Evolutionary conservation across 2,888 invertebrate genomes (phyloP), one percentile per base, ranked within the genome.

Genomic region (Gisinianus flammeolus): DNA sequence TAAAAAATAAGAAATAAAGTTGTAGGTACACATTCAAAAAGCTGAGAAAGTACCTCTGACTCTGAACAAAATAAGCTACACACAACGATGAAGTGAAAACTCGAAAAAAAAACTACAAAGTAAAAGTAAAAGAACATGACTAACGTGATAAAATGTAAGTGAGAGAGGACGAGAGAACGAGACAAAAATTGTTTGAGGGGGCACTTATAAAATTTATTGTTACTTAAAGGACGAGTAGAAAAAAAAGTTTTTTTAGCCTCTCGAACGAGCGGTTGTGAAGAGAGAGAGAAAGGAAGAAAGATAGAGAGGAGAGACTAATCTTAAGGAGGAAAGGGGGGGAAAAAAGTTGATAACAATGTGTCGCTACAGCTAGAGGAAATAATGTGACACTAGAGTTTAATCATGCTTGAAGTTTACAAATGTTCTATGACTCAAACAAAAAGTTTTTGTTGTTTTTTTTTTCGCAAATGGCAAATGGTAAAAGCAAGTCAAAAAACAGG

Each of bases 161-260:
- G 35, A 24, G 35, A 68, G 68, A 68, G 35, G n/a, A n/a, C n/a
- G n/a, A n/a, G n/a, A n/a, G n/a, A n/a, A n/a, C n/a, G n/a, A n/a
- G n/a, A n/a, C n/a, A n/a, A n/a, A n/a, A 68, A 68, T 35, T 68
- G 68, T 68, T 68, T 33, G 71, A 71, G 71, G 52, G 71, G 56
- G 52, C 71, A 71, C 71, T 71, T 71, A 71, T 71, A 56, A 31
- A 71, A 54, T 71, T 56, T 56, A 71, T 71, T 71, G 56, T 70
- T 70, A 54, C 54, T 71, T 35, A 71, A 28, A 71, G 52, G 30
- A 70, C 26, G 28, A 44, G 52, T 44, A 44, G 52, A 30, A 66
- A 30, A 26, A 28, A 30, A 66, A 66, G 66, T 66, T 30, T 66
- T 66, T 66, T 64, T 26, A 24, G 5, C 3, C 62, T n/a, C 24